Conservation (phyloP, 2,113 vertebrate genomes). For the Corythornis madagascariensis region DNA sequence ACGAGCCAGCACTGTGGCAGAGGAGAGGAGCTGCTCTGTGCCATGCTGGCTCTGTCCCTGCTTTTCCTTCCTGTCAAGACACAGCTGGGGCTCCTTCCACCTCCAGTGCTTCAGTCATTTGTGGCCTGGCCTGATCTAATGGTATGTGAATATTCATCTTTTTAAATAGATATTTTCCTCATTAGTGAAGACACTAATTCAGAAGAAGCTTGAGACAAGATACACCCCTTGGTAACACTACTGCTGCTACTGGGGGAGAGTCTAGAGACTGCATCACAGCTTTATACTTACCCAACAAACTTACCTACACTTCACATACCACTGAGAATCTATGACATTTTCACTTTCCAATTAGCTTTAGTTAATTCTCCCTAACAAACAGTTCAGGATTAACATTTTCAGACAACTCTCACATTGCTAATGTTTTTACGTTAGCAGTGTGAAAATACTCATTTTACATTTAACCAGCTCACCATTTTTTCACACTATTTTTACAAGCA, state of each 20-base stretch:
- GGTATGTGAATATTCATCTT: not conserved
- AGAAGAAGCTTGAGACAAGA: not conserved
- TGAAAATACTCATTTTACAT: not conserved
- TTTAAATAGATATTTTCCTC: not conserved
- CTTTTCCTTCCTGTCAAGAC: not conserved
- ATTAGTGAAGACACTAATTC: not conserved
- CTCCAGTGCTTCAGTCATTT: too few species aligned
- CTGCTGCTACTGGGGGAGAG: not conserved
- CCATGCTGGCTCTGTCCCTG: not conserved
- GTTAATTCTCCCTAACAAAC: not conserved
- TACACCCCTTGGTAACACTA: not conserved
- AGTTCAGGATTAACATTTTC: not conserved
- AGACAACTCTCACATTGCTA: not conserved
- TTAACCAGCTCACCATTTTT: not conserved
- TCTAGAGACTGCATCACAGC: not conserved
- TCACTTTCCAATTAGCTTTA: not conserved
- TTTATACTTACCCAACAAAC: not conserved
- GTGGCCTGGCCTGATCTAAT: not conserved
- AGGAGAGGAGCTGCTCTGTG: not conserved
- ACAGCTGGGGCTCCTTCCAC: not conserved
- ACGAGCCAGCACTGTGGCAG: rapidly evolving
- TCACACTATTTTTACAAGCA: not conserved
- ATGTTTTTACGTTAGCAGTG: too few species aligned
- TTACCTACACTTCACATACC: not conserved
- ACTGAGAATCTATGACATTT: not conserved